A percentile compares a stretch with the other conserved stretches of the same genome.
These are phyloP conservation scores for Drosophila serrata DNA, from an alignment of 1,140 invertebrate species.

Conservation along the genomic window DNA sequence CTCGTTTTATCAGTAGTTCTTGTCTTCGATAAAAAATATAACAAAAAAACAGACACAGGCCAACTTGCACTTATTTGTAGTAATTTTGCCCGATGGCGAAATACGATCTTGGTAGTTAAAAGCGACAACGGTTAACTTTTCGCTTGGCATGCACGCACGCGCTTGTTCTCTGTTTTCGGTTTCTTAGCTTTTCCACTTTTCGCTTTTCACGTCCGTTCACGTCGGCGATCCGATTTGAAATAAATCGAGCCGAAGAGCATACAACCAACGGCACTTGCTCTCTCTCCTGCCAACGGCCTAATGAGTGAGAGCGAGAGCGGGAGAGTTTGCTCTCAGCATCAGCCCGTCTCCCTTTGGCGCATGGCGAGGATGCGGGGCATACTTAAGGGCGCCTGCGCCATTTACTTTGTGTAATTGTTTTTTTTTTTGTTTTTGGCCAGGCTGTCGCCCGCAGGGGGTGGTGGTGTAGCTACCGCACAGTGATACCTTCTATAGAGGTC, in stretches of 20 bases:
- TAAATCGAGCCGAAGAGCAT: slow-evolving; percentile 37
- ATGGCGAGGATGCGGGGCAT: slow-evolving; percentile 25
- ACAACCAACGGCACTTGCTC: slow-evolving; percentile 16
- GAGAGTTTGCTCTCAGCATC: neutral
- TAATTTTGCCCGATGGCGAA: slow-evolving; percentile 16
- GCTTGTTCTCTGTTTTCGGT: slow-evolving; percentile 12
- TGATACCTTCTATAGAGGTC: neutral
- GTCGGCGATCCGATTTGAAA: slow-evolving; percentile 52
- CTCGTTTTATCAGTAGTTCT: slow-evolving; percentile 56
- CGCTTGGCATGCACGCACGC: slow-evolving; percentile 60
- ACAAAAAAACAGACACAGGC: neutral
- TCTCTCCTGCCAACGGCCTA: neutral
- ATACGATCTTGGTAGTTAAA: slow-evolving; percentile 32
- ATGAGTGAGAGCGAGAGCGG: neutral
- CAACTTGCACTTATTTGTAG: slow-evolving; percentile 45
- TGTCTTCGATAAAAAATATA: slow-evolving; percentile 30
- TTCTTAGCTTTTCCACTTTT: neutral
- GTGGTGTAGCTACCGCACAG: slow-evolving; percentile 4
- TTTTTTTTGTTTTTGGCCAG: slow-evolving; percentile 33
- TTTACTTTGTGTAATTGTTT: slow-evolving; percentile 53
- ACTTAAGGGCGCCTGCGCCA: slow-evolving; percentile 57
- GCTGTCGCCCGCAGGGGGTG: slow-evolving; percentile 17
- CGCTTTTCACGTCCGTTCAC: slow-evolving; percentile 43
- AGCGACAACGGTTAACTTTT: slow-evolving; percentile 27
- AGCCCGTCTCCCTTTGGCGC: slow-evolving; percentile 3